Evolutionary conservation across 2,888 invertebrate genomes (phyloP), one percentile per base, ranked within the genome.

Genomic region (Anodontia alba): DNA sequence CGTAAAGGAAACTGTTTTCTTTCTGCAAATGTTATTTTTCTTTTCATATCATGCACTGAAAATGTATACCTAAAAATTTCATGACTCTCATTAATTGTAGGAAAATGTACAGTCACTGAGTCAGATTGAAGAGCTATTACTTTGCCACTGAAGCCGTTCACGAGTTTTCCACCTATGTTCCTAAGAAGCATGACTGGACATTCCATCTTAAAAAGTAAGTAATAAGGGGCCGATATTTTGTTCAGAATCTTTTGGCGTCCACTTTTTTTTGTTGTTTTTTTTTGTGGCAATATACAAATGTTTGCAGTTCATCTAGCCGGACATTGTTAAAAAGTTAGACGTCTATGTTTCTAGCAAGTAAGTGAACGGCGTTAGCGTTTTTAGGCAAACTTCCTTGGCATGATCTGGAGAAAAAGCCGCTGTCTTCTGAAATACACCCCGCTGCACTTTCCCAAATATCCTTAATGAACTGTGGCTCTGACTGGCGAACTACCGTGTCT

Each of bases 101-200:
- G 29, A 57, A 76, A 70, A 38, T 42, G 49, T 26, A 75, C 81
- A 71, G 57, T 49, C 0, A 78, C 62, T 1, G 26, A 3, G 33
- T 81, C 72, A n/a, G 23, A 7, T 42, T 38, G n/a, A 20, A 81
- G 36, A 0, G 26, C 8, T 42, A 31, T 43, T 0, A 81, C 69
- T 51, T 5, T 51, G 12, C 78, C 81, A 46, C 26, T 15, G 33
- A 83, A 33, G 15, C 81, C 80, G 80, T 86, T 83, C n/a, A 83
- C 78, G 20, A 83, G 38, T 26, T 75, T 77, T 23, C 72, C 77
- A 54, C 81, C 70, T 23, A 81, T 31, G 49, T 83, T 83, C n/a
- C 67, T 70, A 1, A 84, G 31, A 26, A 81, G 49, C n/a, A 81
- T 73, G 1, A 84, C 81, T 66, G 76, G 80, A 69, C 80, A 80